phyloP scores from a whole-genome alignment of 2,113 vertebrate genomes.

The Callocephalon fimbriatum region DNA sequence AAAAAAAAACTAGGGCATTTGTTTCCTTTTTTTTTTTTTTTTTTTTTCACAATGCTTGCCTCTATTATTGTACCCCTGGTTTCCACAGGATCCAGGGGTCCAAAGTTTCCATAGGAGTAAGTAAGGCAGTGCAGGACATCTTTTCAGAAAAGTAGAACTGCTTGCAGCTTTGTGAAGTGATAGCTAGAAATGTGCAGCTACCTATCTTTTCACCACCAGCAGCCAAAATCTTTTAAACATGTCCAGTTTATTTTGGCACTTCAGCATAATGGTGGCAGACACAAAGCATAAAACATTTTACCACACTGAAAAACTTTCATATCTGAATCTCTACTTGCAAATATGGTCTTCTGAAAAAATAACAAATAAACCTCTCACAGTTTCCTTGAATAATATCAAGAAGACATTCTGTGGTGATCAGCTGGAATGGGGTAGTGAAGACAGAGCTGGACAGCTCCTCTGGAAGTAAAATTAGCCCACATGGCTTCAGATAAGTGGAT shows the following conservation, averaged over 20 bases:
- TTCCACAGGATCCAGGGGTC: background rate
- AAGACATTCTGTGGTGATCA: background rate
- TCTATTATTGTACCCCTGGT: background rate
- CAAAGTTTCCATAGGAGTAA: background rate
- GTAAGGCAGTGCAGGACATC: background rate
- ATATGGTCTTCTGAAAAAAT: background rate
- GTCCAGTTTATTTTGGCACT: background rate
- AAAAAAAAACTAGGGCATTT: no score
- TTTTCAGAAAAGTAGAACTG: background rate
- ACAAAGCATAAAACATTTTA: background rate
- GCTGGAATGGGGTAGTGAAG: background rate
- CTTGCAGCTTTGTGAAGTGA: background rate
- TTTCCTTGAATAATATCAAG: background rate
- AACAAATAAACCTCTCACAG: background rate
- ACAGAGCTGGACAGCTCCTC: background rate
- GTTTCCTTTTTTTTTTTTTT: background rate
- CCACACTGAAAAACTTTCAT: background rate
- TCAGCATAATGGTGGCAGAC: background rate
- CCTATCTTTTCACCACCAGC: background rate
- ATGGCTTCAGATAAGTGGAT: background rate
- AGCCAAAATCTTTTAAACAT: background rate
- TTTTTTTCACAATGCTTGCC: background rate
- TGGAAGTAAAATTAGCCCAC: background rate
- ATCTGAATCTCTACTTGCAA: background rate
- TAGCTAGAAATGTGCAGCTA: background rate